phyloP scores from a whole-genome alignment of 2,888 invertebrate species.

The Patella ulyssiponensis region DNA sequence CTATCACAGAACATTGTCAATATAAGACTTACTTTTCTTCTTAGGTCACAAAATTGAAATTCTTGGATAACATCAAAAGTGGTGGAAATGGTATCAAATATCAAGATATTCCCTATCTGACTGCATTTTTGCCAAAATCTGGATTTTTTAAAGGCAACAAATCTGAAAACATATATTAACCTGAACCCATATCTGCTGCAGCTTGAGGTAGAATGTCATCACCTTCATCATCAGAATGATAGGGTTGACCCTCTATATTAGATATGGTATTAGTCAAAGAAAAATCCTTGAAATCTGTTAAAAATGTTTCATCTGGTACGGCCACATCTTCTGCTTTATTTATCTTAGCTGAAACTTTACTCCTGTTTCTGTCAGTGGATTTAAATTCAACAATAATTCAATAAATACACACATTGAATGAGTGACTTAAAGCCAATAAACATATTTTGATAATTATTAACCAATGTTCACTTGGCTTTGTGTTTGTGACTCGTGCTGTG shows the following conservation, averaged over 20 bases:
- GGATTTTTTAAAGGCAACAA: too few species aligned
- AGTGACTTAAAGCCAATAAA: too few species aligned
- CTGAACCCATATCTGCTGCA: constrained; percentile 70
- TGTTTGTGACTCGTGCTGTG: too few species aligned
- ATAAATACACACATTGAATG: too few species aligned
- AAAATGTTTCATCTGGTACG: constrained; percentile 60
- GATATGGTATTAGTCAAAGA: constrained; percentile 57
- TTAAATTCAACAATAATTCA: not conserved
- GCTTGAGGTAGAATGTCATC: constrained; percentile 67
- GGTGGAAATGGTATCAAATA: not conserved
- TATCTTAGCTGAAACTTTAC: constrained; percentile 31
- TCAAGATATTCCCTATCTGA: not conserved
- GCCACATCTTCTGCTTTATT: constrained; percentile 64
- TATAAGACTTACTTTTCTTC: too few species aligned
- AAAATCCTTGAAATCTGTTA: constrained; percentile 63
- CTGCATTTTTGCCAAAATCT: too few species aligned
- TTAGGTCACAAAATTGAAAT: too few species aligned
- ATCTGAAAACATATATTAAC: constrained; percentile 37
- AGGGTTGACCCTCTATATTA: constrained; percentile 53
- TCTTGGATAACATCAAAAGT: too few species aligned
- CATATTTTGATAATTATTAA: too few species aligned
- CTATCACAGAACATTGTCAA: too few species aligned
- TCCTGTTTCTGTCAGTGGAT: not conserved
- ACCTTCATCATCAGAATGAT: constrained; percentile 40
- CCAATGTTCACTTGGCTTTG: too few species aligned